phyloP scores from a whole-genome alignment of 2,888 invertebrate species.

The Romanomermis culicivorax region DNA sequence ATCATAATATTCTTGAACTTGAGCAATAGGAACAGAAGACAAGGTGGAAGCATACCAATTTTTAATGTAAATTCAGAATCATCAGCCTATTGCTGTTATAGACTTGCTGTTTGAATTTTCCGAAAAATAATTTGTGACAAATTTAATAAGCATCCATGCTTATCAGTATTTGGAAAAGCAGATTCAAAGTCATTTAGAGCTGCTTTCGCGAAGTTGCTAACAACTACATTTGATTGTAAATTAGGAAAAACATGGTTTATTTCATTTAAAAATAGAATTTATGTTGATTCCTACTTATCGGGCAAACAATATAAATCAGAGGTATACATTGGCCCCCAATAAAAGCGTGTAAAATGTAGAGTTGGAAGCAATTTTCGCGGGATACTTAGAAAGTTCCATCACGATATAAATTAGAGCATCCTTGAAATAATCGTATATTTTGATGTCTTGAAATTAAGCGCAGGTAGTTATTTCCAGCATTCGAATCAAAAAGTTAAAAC shows the following conservation, averaged over 20 bases:
- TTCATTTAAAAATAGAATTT: neutral
- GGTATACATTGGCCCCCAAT: neutral
- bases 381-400: conserved; percentile 4
- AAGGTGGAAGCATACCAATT: neutral
- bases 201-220: neutral
- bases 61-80: conserved; percentile 1
- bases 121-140: neutral
- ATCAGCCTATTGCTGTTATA: neutral
- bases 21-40: neutral
- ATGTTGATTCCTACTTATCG: neutral
- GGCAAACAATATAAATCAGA: neutral
- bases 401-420: neutral
- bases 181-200: neutral
- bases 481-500: neutral
- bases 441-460: neutral
- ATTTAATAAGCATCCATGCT: neutral
- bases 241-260: neutral
- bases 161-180: neutral
- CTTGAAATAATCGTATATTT: neutral
- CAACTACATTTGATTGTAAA: no score
- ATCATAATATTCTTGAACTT: neutral
- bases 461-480: neutral
- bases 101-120: neutral
- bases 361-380: neutral
- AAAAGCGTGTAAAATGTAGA: conserved; percentile 5